Base-by-base conservation (phyloP, 2,113 vertebrate genomes). In the Strix uralensis region DNA sequence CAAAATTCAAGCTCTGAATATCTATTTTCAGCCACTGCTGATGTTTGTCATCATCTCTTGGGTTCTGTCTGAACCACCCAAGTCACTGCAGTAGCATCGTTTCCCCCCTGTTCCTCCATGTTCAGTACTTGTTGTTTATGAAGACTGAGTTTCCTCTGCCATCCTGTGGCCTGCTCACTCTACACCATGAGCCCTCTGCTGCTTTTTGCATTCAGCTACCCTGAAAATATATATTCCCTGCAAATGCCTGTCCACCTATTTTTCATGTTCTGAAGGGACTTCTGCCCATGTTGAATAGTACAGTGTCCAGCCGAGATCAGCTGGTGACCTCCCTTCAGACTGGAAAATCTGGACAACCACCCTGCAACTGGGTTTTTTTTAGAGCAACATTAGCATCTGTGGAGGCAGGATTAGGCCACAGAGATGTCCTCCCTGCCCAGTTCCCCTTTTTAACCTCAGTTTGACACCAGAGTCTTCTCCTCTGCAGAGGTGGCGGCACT, bases 261-360 rank as follows among this genome's bases (percentile, higher is more conserved):
- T 11, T 82, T 15, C 17, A 2, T 14, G 15, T 22, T 75, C 66
- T 34, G 20, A 14, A n/a, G 18, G 23, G 42, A 27, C 13, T 63
- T 38, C 10, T 69, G 32, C 36, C 22, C 18, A 0, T 2, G 27
- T 1, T 63, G 58, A 32, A 15, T 3, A 13, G 26, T 7, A 2
- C 36, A 54, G 32, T 2, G 47, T 4, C 3, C 63, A 62, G 15
- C 63, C 62, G 51, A 51, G 63, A 32, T 1, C 2, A 49, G 73
- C 73, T 80, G 84, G 54, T 26, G 17, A 29, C 32, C 58, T 86
- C 22, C 27, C 27, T 62, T 27, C 47, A 71, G 36, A 2, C 13
- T 20, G 18, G 7, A 6, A 36, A 66, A 32, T 10, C 2, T 44
- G 10, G 21, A 21, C 5, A 40, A 21, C 13, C n/a, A 15, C 25